These are phyloP conservation scores for Zeugodacus cucurbitae DNA, from an alignment of 1,140 invertebrate species.

Conservation along the genomic window DNA sequence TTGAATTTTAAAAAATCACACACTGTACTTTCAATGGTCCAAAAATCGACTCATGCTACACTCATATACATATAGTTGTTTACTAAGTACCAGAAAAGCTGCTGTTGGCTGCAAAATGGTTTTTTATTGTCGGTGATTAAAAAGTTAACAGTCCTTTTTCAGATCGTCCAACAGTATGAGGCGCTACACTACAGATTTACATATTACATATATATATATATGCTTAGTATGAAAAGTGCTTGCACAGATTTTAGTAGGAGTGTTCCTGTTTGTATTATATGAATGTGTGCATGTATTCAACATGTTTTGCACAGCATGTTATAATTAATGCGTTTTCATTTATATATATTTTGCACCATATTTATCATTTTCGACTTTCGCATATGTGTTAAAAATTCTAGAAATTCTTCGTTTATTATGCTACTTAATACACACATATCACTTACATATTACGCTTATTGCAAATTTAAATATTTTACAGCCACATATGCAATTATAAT, in stretches of 20 bases:
- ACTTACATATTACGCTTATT: not conserved
- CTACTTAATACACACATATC: not conserved
- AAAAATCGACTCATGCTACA: too few relatives aligned
- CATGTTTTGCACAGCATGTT: slow-evolving; percentile 35
- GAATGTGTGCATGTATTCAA: not conserved
- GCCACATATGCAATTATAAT: slow-evolving; percentile 45
- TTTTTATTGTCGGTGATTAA: slow-evolving; percentile 38
- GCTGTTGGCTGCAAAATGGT: not conserved
- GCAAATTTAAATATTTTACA: not conserved
- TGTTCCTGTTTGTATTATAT: not conserved
- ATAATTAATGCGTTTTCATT: slow-evolving; percentile 56
- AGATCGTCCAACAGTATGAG: not conserved
- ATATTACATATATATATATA: not conserved
- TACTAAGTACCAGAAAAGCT: slow-evolving; percentile 30
- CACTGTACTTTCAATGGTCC: too few relatives aligned
- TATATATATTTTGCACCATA: slow-evolving; percentile 41
- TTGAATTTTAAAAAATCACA: too few relatives aligned
- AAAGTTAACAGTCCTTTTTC: not conserved
- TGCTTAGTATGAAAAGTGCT: not conserved
- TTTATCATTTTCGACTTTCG: not conserved
- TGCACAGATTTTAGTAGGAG: not conserved
- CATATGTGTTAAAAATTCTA: not conserved
- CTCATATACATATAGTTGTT: not conserved
- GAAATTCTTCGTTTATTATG: not conserved
- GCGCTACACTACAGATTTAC: not conserved